A percentile compares a stretch with the other conserved stretches of the same genome.
Evolutionary conservation across 2,888 invertebrate species (phyloP).

Genomic region (Mechanitis messenoides): DNA sequence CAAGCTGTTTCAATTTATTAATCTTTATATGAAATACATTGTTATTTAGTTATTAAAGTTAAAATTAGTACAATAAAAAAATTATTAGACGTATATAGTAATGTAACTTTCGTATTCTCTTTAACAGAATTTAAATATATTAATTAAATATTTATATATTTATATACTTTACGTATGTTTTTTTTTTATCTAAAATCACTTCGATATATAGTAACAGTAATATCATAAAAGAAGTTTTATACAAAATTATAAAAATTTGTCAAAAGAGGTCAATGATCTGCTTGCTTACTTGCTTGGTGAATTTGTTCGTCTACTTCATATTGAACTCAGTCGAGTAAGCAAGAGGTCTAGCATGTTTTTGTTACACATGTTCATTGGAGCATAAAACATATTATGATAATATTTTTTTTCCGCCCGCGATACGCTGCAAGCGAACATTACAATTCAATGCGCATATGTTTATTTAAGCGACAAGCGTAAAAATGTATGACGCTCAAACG

Average conservation of each 20-base stretch:
- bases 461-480: slow-evolving; percentile 21
- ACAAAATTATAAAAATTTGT: neutral
- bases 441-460: slow-evolving; percentile 23
- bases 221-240: neutral
- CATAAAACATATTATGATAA: slow-evolving; percentile 5
- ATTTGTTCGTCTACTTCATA: neutral
- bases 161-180: too few species aligned
- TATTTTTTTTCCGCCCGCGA: slow-evolving; percentile 13
- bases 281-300: neutral
- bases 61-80: neutral
- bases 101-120: too few species aligned
- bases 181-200: too few species aligned
- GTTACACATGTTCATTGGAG: slow-evolving; percentile 7
- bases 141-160: too few species aligned
- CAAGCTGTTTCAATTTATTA: slow-evolving; percentile 5
- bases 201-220: too few species aligned
- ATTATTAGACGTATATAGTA: too few species aligned
- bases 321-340: neutral
- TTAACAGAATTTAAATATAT: too few species aligned
- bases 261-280: neutral
- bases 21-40: neutral
- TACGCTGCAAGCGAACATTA: slow-evolving; percentile 18
- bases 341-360: neutral
- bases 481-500: slow-evolving; percentile 13
- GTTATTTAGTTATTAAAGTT: too few species aligned